Conservation (phyloP, 2,113 vertebrate species). For the Ia io region DNA sequence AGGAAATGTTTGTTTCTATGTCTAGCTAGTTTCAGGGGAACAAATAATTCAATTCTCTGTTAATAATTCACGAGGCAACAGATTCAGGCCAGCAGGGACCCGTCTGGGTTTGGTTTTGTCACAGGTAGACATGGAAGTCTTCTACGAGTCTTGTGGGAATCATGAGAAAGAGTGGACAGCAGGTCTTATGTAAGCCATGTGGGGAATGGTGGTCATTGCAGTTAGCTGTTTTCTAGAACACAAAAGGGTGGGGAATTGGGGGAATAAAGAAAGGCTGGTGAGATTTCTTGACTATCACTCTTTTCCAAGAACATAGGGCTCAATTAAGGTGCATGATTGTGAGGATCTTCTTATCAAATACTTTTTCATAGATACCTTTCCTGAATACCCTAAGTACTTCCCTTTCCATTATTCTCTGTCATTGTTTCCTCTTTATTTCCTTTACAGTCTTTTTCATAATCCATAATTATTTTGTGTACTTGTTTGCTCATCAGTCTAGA, state of each 20-base stretch:
- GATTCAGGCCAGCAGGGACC: neutral
- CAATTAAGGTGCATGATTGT: neutral
- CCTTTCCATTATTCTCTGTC: neutral
- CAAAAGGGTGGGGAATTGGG: neutral
- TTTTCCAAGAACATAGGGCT: neutral
- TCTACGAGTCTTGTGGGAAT: neutral
- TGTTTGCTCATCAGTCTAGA: neutral
- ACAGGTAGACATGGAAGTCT: neutral
- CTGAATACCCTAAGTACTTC: neutral
- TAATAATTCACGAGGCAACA: neutral
- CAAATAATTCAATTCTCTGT: neutral
- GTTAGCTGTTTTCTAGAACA: neutral
- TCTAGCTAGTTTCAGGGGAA: neutral
- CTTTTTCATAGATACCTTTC: neutral
- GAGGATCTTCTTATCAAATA: neutral
- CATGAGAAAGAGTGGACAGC: neutral
- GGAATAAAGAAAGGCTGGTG: neutral
- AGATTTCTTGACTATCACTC: neutral
- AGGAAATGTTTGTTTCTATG: neutral
- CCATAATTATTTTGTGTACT: neutral
- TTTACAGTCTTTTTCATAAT: neutral
- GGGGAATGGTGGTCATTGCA: neutral
- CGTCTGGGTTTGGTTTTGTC: neutral
- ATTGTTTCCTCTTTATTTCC: neutral
- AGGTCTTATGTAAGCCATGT: neutral